These are phyloP conservation scores for Macrosiphum euphorbiae DNA, from an alignment of 2,888 invertebrate species.

Conservation along the genomic window DNA sequence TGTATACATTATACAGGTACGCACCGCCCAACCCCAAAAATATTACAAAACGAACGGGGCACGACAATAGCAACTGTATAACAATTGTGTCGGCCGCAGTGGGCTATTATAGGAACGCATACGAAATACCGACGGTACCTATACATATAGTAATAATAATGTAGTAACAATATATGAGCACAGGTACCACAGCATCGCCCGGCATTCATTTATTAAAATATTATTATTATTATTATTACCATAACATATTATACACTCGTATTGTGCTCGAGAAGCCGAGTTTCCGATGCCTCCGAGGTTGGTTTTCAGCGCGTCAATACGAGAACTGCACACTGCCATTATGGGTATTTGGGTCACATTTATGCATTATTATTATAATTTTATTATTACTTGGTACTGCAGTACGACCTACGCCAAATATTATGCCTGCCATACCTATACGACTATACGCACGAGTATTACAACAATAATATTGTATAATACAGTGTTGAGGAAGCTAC, in stretches of 20 bases:
- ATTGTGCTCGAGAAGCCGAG: background rate
- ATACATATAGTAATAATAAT: background rate
- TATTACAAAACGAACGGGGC: constrained; percentile 12
- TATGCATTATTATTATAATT: background rate
- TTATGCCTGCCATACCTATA: background rate
- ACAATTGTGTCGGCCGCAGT: constrained; percentile 14
- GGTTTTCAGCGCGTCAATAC: background rate
- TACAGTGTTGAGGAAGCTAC: too few species aligned
- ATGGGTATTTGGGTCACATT: background rate
- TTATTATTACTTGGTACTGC: background rate
- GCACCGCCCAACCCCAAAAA: background rate
- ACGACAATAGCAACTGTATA: constrained; percentile 25
- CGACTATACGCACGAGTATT: background rate
- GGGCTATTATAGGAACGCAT: background rate
- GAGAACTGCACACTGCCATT: background rate
- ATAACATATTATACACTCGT: background rate
- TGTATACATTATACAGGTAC: background rate
- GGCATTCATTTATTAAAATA: constrained; percentile 1
- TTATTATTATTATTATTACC: background rate
- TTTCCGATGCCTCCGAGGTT: background rate
- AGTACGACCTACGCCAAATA: constrained; percentile 1
- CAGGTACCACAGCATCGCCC: background rate
- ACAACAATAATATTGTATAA: background rate
- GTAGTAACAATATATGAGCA: background rate
- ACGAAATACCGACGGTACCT: background rate